A percentile compares a stretch with the other conserved stretches of the same genome.
Evolutionary conservation across 2,888 invertebrate genomes (phyloP).

Genomic region (Philaethria dido): DNA sequence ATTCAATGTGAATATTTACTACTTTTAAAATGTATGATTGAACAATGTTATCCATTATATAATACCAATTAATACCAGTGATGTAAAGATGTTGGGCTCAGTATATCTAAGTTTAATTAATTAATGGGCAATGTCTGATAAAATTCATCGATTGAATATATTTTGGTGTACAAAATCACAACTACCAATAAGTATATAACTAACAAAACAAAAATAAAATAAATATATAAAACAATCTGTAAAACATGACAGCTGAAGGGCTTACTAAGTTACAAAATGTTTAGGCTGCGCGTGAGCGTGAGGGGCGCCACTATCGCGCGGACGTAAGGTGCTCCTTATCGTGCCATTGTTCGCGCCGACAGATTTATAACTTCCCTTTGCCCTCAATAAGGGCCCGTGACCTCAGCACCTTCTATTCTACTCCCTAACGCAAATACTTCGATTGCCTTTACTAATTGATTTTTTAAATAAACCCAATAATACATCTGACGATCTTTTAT

Average conservation of each 20-base stretch:
- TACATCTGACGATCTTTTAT: neutral
- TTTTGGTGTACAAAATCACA: neutral
- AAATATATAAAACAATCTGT: neutral
- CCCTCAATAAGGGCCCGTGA: conserved; percentile 82
- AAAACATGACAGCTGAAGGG: neutral
- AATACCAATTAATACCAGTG: conserved; percentile 10
- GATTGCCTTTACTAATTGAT: conserved; percentile 6
- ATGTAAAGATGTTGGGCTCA: conserved; percentile 68
- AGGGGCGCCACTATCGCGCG: conserved; percentile 57
- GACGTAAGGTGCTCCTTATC: conserved; percentile 79
- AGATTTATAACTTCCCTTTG: conserved; percentile 84
- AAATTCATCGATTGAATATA: conserved; percentile 64
- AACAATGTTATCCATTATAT: neutral
- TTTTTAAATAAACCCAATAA: neutral
- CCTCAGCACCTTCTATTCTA: conserved; percentile 63
- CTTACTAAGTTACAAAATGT: conserved; percentile 27
- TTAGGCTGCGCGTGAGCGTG: conserved; percentile 33
- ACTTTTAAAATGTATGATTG: too few species aligned
- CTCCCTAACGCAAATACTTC: conserved; percentile 55
- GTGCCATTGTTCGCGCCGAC: conserved; percentile 81
- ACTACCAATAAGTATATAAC: neutral
- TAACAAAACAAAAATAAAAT: neutral
- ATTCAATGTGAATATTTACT: too few species aligned
- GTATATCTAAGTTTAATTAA: conserved; percentile 75
- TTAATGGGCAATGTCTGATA: conserved; percentile 82